Evolutionary conservation across 1,140 invertebrate species (phyloP), one percentile per base, ranked within the genome.

Genomic region (Ruditapes philippinarum): DNA sequence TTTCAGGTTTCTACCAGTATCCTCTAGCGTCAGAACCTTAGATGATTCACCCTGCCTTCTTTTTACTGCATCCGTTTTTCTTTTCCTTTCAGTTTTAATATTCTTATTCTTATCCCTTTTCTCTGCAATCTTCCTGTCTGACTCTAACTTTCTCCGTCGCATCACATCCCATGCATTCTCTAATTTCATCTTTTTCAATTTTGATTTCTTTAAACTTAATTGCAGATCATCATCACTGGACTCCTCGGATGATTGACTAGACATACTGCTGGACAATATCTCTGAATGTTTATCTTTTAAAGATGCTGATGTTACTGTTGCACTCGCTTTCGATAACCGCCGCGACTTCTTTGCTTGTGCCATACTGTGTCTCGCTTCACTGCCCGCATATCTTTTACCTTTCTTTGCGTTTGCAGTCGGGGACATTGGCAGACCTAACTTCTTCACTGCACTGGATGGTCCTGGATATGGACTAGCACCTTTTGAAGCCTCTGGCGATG

Each of bases 381-480:
- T 31, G 65, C 57, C 42, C 0, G 79, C 79, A 19, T 28, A 9
- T 40, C 79, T 38, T 62, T 65, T 81, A n/a, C 57, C 57, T 70
- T 70, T 70, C 28, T 36, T 38, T 2, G 54, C n/a, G 14, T 57
- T 79, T 40, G 12, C 31, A 38, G 28, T 5, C 14, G 28, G 25
- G 38, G 17, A 25, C 12, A 1, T 51, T 9, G 85, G 74, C 2
- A 88, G 60, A 1, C 76, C 60, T n/a, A 78, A 60, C 42, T 88
- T 88, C n/a, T 51, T 79, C 33, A 80, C 17, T 31, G 54, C 1
- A 25, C 31, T 25, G 1, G 85, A 88, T 22, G 85, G 85, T 45
- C 85, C 85, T 38, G 85, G 85, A 22, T 88, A 88, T 0, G 51
- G 54, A 31, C 85, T 88, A 12, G 70, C 25, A 0, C 51, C 80